Evolutionary conservation across 2,888 invertebrate species (phyloP), one percentile per base, ranked within the genome.

Genomic region (Leucozona laternaria): DNA sequence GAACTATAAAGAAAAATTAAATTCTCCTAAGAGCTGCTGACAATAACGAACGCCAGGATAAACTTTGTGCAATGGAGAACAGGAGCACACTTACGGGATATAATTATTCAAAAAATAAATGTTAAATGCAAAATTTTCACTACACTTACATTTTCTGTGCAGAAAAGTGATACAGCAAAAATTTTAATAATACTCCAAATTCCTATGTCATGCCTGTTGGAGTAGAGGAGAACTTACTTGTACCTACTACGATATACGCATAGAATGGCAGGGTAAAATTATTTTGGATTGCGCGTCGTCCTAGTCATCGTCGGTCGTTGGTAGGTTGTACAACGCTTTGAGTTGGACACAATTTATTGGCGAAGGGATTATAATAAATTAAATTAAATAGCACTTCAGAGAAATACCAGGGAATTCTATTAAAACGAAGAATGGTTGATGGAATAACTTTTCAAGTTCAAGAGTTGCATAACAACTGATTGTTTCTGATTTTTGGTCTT

Each of bases 1-100:
- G 40, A 34, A 13, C 66, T 11, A 84, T 84, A 84, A 84, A 84
- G 79, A 84, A 84, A 84, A 77, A 80, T 84, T 84, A 84, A 80
- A 84, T 80, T 80, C 80, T 71, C 84, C 48, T 80, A 11, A 76
- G 34, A 80, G 71, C 68, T 77, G 84, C n/a, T n/a, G n/a, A n/a
- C n/a, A n/a, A 83, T 79, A 79, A 79, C 82, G 31, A 77, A 64
- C 53, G 31, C 45, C 57, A 75, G 83, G 78, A 72, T 71, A 79
- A 62, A 66, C 17, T 62, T 84, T 55, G n/a, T 68, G 28, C 53
- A 43, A 37, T 73, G 66, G 28, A 43, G 22, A 55, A 60, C 45
- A 68, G 73, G 15, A 58, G 34, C 57, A 31, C 58, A 58, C 20
- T 58, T 58, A 13, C 15, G 25, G 25, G 3, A 22, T 22, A 57